Percentiles rank a stretch among this genome's conserved stretches.
These are phyloP conservation scores for Apeltes quadracus DNA, from an alignment of 2,113 vertebrate species.

Conservation along the genomic window DNA sequence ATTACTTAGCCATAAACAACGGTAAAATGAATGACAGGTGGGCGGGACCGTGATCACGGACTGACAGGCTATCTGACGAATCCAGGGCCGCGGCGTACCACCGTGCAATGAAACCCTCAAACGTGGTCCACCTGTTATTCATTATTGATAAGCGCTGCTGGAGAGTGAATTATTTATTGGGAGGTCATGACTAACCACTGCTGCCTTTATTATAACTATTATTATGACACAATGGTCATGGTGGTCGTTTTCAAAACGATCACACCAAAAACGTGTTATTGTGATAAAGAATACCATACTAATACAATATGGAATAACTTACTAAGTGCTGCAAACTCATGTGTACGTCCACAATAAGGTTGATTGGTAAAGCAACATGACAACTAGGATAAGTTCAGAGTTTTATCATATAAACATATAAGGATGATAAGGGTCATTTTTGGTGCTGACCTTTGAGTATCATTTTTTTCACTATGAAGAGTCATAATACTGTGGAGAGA, in stretches of 20 bases:
- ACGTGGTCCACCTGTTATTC: conserved; percentile 51
- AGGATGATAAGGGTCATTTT: not conserved
- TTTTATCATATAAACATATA: not conserved
- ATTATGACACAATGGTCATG: conserved; percentile 5
- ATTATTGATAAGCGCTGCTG: conserved; percentile 70
- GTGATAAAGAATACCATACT: not conserved
- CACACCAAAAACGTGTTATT: not conserved
- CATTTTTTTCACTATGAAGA: not conserved
- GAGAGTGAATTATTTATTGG: conserved; percentile 75
- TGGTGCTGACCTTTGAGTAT: not conserved
- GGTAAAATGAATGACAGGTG: conserved; percentile 51
- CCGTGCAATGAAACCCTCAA: conserved; percentile 51
- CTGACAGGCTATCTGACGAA: conserved; percentile 46
- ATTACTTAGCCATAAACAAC: conserved; percentile 21
- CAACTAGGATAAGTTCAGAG: not conserved
- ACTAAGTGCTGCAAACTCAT: not conserved
- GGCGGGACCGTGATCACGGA: conserved; percentile 44
- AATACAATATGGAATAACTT: not conserved
- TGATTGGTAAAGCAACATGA: not conserved
- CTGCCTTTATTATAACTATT: conserved; percentile 32
- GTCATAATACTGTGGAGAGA: not conserved
- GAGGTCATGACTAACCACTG: conserved; percentile 59
- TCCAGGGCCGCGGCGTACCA: conserved; percentile 10
- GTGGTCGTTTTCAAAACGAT: conserved; percentile 1
- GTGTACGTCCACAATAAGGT: not conserved